Conservation (phyloP, 2,888 invertebrate species). For the Caenorhabditis zanzibari region DNA sequence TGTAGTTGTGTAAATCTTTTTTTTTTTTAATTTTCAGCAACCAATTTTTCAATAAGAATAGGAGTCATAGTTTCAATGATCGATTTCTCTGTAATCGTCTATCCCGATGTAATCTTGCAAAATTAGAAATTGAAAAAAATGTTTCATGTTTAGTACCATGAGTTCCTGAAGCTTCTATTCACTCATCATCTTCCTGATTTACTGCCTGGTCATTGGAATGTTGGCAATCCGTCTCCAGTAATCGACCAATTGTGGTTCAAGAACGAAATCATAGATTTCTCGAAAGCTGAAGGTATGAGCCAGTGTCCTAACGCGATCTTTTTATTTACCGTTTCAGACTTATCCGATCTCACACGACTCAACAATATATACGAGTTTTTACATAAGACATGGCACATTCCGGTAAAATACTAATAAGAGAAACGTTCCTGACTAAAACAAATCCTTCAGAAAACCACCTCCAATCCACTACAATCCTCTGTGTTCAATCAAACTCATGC, state of each 20-base stretch:
- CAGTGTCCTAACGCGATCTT: background rate
- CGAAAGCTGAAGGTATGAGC: conserved; percentile 4
- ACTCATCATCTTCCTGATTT: conserved; percentile 34
- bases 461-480: conserved; percentile 17
- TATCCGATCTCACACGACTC: conserved; percentile 16
- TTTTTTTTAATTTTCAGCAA: background rate
- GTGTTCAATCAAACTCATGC: background rate
- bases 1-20: background rate
- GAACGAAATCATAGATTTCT: conserved; percentile 19
- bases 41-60: background rate
- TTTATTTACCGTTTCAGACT: conserved; percentile 23
- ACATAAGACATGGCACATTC: conserved; percentile 4
- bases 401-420: background rate
- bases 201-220: conserved; percentile 42
- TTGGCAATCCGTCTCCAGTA: conserved; percentile 16
- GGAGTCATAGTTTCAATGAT: conserved; percentile 17
- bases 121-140: background rate
- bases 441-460: conserved; percentile 35
- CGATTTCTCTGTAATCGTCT: background rate
- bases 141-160: conserved; percentile 32
- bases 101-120: conserved; percentile 30
- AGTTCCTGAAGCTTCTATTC: conserved; percentile 34
- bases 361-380: conserved; percentile 17
- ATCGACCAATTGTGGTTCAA: conserved; percentile 27
- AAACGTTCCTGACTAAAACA: background rate